phyloP scores from a whole-genome alignment of 2,113 vertebrate species.

The Spilogale gracilis region DNA sequence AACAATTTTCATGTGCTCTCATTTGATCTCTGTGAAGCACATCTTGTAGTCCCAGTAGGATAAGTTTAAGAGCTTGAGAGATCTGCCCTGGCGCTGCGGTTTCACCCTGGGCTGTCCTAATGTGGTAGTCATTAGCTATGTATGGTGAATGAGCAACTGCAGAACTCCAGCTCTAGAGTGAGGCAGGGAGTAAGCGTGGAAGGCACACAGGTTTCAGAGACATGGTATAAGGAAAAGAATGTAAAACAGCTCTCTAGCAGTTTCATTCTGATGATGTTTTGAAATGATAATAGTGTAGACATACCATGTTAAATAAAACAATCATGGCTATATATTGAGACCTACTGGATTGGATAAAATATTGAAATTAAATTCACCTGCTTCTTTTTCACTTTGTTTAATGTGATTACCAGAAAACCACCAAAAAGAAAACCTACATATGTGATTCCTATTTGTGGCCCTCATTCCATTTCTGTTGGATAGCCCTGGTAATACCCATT shows the following conservation, averaged over 20 bases:
- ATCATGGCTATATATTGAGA: background rate
- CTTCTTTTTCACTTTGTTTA: constrained; percentile 17
- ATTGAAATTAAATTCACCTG: background rate
- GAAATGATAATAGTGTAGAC: background rate
- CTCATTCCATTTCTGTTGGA: background rate
- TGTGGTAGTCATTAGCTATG: rapidly evolving
- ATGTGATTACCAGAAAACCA: background rate
- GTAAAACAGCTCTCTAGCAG: background rate
- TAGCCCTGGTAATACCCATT: no score
- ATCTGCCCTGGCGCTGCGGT: background rate
- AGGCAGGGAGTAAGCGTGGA: rapidly evolving
- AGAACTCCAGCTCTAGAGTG: background rate
- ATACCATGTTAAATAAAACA: background rate
- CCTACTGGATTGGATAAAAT: background rate
- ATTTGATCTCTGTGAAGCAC: background rate
- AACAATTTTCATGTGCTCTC: background rate
- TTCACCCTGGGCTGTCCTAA: background rate
- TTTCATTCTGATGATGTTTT: background rate
- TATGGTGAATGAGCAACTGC: background rate
- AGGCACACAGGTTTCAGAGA: background rate
- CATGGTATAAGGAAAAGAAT: background rate
- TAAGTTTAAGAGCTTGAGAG: background rate
- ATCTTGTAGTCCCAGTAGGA: background rate
- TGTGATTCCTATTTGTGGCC: background rate
- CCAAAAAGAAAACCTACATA: background rate